These are phyloP conservation scores for Columba guinea DNA, from an alignment of 2,797 vertebrate species.

Conservation along the genomic window DNA sequence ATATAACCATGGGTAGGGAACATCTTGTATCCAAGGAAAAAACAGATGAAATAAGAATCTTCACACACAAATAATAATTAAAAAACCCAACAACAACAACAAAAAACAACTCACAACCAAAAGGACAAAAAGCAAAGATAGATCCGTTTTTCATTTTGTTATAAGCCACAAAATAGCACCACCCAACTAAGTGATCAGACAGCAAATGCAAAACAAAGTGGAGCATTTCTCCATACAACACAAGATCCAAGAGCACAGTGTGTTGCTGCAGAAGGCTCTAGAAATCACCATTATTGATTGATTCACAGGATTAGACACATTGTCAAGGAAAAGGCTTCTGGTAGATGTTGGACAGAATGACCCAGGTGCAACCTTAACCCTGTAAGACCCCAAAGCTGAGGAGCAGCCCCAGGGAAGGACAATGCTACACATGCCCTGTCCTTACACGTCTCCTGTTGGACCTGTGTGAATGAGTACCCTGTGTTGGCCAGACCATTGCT, in stretches of 20 bases:
- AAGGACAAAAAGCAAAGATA: neutral
- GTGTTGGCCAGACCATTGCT: neutral
- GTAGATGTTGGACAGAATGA: neutral
- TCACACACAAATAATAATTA: neutral
- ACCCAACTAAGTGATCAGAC: neutral
- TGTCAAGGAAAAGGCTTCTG: neutral
- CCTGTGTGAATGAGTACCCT: neutral
- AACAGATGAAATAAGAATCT: neutral
- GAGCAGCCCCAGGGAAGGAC: neutral
- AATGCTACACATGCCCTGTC: fast-evolving
- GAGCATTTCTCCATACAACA: neutral
- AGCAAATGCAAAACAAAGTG: neutral
- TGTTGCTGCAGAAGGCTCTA: neutral
- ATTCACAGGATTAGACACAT: fast-evolving
- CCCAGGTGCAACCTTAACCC: neutral
- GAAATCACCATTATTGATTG: neutral
- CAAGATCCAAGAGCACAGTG: neutral
- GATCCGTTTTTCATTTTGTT: neutral
- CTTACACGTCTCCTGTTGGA: neutral
- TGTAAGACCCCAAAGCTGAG: neutral
- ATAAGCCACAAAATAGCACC: neutral
- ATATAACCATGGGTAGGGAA: neutral
- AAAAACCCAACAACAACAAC: too few species aligned
- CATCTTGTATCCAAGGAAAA: neutral
- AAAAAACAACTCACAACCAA: too few species aligned